phyloP scores from a whole-genome alignment of 2,113 vertebrate species.

The Passer domesticus region DNA sequence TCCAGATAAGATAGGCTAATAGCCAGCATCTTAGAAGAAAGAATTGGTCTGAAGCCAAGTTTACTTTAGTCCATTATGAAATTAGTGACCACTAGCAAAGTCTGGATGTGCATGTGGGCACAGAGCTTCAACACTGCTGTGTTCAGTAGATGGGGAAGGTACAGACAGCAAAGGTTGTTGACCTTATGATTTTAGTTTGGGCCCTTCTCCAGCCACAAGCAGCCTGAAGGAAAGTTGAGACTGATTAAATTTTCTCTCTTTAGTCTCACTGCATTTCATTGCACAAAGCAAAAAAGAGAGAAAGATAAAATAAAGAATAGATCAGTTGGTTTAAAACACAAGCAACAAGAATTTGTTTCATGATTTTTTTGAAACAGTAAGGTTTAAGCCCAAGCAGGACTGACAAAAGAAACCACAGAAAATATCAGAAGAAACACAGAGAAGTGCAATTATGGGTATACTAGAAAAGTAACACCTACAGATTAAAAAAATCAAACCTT shows the following conservation, averaged over 20 bases:
- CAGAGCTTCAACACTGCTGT: not conserved
- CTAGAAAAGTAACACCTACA: not conserved
- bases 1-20: conserved; percentile 27
- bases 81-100: not conserved
- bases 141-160: not conserved
- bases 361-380: not conserved
- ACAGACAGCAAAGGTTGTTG: not conserved
- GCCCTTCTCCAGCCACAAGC: not conserved
- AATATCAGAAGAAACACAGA: not conserved
- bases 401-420: not conserved
- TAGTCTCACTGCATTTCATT: not conserved
- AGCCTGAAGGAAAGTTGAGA: conserved; percentile 1
- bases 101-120: not conserved
- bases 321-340: not conserved
- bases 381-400: not conserved
- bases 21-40: conserved; percentile 30
- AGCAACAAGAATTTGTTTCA: not conserved
- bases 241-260: not conserved
- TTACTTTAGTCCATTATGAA: not conserved
- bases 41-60: not conserved
- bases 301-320: not conserved
- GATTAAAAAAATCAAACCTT: not conserved
- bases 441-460: not conserved
- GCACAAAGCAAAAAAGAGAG: not conserved
- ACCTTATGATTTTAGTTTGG: not conserved